Conservation (phyloP, 2,113 vertebrate species). For the Gallinago paraguaiae region DNA sequence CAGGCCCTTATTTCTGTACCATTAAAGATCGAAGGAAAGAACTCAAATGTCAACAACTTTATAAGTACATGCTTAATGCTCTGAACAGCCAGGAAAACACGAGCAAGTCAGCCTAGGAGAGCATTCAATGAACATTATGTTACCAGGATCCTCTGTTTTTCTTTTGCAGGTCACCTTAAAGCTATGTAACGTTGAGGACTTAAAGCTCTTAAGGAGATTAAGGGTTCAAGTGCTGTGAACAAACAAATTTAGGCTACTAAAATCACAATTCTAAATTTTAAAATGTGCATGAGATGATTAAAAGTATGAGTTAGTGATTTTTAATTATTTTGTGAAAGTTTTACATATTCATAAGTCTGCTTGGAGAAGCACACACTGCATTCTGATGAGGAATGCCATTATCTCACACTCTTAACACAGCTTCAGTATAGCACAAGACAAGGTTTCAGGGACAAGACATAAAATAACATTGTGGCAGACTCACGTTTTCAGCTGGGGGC, state of each 20-base stretch:
- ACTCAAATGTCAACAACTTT: constrained; percentile 53
- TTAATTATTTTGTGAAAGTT: constrained; percentile 52
- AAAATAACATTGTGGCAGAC: not conserved
- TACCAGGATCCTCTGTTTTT: not conserved
- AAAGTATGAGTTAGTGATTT: constrained; percentile 32
- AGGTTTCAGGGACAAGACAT: not conserved
- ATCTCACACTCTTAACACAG: not conserved
- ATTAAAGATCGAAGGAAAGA: not conserved
- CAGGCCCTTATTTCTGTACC: not conserved
- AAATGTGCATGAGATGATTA: constrained; percentile 41
- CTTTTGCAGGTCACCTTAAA: constrained; percentile 32
- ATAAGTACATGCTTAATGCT: constrained; percentile 19
- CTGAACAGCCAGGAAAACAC: not conserved
- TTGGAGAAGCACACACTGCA: not conserved
- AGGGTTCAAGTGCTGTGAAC: constrained; percentile 35
- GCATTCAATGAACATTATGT: not conserved
- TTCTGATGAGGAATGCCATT: constrained; percentile 8
- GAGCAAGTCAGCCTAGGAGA: not conserved
- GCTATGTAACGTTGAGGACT: not conserved
- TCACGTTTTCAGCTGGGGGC: not conserved
- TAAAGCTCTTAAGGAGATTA: constrained; percentile 45
- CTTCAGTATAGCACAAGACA: not conserved
- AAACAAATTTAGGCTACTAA: constrained; percentile 31
- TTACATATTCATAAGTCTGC: constrained; percentile 61
- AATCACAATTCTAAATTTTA: constrained; percentile 9